Evolutionary conservation across 2,797 vertebrate species (phyloP).

Genomic region (Poecilia velifera): DNA sequence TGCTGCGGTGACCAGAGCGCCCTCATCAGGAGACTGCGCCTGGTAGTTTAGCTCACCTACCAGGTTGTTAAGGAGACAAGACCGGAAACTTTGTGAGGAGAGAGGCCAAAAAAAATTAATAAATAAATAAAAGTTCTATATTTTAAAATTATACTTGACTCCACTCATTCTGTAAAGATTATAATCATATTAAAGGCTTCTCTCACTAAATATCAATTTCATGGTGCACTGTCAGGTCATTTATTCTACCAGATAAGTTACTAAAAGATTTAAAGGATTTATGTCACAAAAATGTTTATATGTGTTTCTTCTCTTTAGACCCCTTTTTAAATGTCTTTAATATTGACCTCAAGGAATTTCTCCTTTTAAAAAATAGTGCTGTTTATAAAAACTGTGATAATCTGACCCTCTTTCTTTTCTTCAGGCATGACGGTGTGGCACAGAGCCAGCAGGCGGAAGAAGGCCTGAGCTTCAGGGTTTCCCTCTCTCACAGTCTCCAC

Average conservation of each 20-base stretch:
- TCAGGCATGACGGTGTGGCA: conserved; percentile 96
- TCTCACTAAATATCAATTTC: neutral
- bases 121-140: too few species aligned
- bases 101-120: neutral
- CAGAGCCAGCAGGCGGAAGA: conserved; percentile 90
- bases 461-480: conserved; percentile 75
- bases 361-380: neutral
- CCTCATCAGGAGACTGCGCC: conserved; percentile 96
- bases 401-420: conserved; percentile 87
- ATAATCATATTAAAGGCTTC: neutral
- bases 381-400: neutral
- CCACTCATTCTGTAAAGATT: neutral
- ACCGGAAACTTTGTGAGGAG: neutral
- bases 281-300: neutral
- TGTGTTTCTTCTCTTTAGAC: neutral
- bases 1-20: conserved; percentile 92
- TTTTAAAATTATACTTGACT: neutral
- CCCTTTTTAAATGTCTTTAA: neutral
- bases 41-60: conserved; percentile 89
- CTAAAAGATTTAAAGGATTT: neutral
- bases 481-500: conserved; percentile 81
- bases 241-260: neutral
- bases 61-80: neutral
- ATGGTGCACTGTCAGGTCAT: neutral
- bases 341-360: neutral